Conservation (phyloP, 2,888 invertebrate genomes). For the Chaitophorus viminalis region DNA sequence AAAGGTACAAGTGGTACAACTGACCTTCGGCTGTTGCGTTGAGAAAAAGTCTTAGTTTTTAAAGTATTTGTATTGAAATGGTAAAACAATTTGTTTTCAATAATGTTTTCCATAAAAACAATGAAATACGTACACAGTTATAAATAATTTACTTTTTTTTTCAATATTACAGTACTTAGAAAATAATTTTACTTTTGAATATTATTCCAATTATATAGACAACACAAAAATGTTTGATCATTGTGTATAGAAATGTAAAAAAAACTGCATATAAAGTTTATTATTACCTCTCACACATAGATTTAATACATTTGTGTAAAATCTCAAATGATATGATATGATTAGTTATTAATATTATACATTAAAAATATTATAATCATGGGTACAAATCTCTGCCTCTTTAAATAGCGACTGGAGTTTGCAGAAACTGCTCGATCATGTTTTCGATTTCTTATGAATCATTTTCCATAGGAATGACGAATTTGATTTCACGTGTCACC, state of each 20-base stretch:
- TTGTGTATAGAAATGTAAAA: neutral
- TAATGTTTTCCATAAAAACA: too few relatives aligned
- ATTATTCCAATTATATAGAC: too few relatives aligned
- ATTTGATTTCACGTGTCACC: conserved; percentile 46
- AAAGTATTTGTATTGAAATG: too few relatives aligned
- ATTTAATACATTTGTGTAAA: conserved; percentile 8
- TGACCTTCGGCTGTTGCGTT: too few relatives aligned
- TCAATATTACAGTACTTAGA: too few relatives aligned
- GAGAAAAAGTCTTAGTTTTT: too few relatives aligned
- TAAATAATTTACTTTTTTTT: too few relatives aligned
- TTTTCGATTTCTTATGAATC: neutral
- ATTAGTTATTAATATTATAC: too few relatives aligned
- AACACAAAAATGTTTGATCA: neutral
- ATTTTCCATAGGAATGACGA: conserved; percentile 39
- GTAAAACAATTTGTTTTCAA: too few relatives aligned
- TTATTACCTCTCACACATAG: neutral
- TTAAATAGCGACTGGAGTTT: neutral
- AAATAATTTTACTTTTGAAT: too few relatives aligned
- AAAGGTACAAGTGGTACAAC: too few relatives aligned
- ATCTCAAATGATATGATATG: neutral
- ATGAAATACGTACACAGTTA: too few relatives aligned
- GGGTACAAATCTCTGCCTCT: neutral
- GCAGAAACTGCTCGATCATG: neutral
- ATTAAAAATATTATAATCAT: neutral
- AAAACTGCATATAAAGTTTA: neutral